phyloP scores from a whole-genome alignment of 2,797 vertebrate species.

The Ispidina lecontei region DNA sequence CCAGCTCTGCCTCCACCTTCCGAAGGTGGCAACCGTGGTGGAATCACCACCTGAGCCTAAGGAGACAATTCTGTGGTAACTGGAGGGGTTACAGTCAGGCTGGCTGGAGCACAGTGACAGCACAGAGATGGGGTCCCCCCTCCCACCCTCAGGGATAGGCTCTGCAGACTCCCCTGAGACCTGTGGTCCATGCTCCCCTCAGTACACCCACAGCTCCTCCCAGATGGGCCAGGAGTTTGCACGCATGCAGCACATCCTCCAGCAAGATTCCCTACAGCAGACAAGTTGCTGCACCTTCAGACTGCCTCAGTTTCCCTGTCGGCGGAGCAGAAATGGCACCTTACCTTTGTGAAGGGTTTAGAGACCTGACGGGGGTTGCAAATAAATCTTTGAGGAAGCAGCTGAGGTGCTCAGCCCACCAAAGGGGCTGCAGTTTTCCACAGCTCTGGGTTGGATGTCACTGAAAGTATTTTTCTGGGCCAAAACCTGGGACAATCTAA shows the following conservation, averaged over 20 bases:
- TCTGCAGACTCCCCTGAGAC: not conserved
- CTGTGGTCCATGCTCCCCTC: fast-evolving
- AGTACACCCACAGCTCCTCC: not conserved
- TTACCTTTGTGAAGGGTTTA: constrained; percentile 8
- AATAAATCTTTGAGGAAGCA: not conserved
- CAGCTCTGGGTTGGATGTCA: not conserved
- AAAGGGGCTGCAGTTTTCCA: not conserved
- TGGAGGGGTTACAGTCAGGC: not conserved
- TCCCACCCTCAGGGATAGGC: not conserved
- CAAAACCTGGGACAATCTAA: not conserved
- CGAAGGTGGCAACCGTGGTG: fast-evolving
- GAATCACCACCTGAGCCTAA: not conserved
- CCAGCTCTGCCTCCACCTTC: not conserved
- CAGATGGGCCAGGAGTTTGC: not conserved
- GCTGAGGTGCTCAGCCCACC: not conserved
- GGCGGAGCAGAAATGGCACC: not conserved
- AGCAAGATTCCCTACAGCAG: not conserved
- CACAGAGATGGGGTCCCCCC: fast-evolving
- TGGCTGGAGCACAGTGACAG: fast-evolving
- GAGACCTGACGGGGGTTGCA: fast-evolving
- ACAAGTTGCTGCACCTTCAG: not conserved
- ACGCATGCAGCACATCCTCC: fast-evolving
- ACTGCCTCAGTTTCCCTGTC: not conserved
- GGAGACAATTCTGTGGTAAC: fast-evolving
- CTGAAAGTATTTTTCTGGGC: fast-evolving